Evolutionary conservation across 2,888 invertebrate genomes (phyloP).

Genomic region (Tetragonisca angustula): DNA sequence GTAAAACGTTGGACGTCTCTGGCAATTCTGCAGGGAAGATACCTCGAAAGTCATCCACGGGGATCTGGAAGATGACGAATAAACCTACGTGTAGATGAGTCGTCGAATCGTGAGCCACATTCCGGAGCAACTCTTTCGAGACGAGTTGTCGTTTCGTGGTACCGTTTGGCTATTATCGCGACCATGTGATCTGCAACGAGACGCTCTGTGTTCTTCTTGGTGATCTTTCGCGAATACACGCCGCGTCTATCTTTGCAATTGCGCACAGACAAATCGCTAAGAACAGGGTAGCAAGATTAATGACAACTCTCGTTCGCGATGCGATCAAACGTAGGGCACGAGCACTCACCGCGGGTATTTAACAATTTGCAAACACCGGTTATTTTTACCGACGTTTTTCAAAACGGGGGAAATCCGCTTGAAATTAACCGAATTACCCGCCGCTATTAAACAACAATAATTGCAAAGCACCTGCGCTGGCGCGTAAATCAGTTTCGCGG

Average conservation of each 20-base stretch:
- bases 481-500: constrained; percentile 46
- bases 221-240: not conserved
- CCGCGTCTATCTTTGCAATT: not conserved
- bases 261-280: not conserved
- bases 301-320: not conserved
- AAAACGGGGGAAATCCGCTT: constrained; percentile 5
- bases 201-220: not conserved
- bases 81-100: not conserved
- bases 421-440: constrained; percentile 27
- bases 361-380: not conserved
- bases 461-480: constrained; percentile 48
- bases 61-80: not conserved
- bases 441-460: constrained; percentile 50
- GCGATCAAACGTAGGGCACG: not conserved
- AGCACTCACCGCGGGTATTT: not conserved
- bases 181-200: not conserved
- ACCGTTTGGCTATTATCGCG: not conserved
- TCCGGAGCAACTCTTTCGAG: constrained; percentile 12
- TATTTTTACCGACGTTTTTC: not conserved
- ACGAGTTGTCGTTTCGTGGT: not conserved
- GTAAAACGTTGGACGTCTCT: not conserved
- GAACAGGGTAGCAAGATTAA: not conserved
- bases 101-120: not conserved
- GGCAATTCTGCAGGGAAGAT: not conserved
- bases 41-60: constrained; percentile 15